phyloP scores from a whole-genome alignment of 2,113 vertebrate species.

The Thamnophis sirtalis region DNA sequence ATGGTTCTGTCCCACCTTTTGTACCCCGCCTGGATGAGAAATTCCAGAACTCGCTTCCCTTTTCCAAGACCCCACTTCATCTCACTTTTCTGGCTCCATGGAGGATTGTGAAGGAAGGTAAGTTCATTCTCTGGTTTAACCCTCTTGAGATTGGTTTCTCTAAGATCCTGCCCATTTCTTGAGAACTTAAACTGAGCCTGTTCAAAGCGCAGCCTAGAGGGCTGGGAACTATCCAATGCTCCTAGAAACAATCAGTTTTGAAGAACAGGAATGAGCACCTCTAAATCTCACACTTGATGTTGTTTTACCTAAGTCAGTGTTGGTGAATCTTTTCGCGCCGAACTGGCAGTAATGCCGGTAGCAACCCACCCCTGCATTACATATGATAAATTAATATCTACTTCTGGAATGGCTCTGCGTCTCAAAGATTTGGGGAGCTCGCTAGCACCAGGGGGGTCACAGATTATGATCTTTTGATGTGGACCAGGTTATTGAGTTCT shows the following conservation, averaged over 20 bases:
- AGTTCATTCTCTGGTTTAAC: neutral
- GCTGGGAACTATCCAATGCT: neutral
- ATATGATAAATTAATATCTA: neutral
- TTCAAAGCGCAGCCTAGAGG: neutral
- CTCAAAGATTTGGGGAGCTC: neutral
- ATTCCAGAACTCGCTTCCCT: conserved; percentile 47
- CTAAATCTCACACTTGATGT: neutral
- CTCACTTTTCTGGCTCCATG: conserved; percentile 69
- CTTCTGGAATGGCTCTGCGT: neutral
- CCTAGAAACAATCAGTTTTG: neutral
- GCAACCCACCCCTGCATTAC: neutral
- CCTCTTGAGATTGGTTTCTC: neutral
- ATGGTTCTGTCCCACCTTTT: conserved; percentile 69
- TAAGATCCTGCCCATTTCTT: neutral
- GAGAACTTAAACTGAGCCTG: neutral
- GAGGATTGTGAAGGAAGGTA: conserved; percentile 76
- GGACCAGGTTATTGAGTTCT: neutral
- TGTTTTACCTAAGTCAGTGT: neutral
- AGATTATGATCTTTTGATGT: neutral
- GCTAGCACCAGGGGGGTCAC: neutral
- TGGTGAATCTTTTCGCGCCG: too few relatives aligned
- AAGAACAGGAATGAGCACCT: neutral
- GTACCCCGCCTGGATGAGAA: conserved; percentile 61
- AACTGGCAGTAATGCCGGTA: too few relatives aligned
- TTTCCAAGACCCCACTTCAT: conserved; percentile 63